These are phyloP conservation scores for Melinopterus prodromus DNA, from an alignment of 2,888 invertebrate genomes.

Conservation along the genomic window DNA sequence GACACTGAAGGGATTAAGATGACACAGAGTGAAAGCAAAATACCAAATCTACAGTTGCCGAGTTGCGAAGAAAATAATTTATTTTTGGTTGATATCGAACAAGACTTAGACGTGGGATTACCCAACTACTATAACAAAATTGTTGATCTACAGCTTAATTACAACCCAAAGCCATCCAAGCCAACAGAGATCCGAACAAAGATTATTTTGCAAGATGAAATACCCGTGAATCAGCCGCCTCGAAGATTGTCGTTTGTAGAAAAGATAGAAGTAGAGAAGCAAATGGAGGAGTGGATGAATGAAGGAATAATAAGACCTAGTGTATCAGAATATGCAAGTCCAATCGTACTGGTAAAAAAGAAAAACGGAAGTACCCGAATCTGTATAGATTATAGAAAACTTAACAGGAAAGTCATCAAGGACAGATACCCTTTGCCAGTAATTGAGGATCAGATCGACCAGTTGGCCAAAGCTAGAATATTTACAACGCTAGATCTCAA, in stretches of 20 bases:
- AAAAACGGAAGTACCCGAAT: conserved; percentile 46
- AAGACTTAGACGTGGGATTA: conserved; percentile 18
- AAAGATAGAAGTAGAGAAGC: conserved; percentile 46
- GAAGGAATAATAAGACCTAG: conserved; percentile 50
- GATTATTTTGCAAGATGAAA: conserved; percentile 49
- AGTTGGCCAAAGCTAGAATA: conserved; percentile 45
- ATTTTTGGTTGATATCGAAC: conserved; percentile 9
- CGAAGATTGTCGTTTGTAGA: conserved; percentile 36
- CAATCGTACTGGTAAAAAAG: conserved; percentile 48
- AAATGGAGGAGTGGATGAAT: conserved; percentile 50
- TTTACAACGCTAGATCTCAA: conserved; percentile 51
- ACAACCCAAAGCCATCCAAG: conserved; percentile 42
- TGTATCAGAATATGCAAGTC: conserved; percentile 52
- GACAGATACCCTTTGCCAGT: conserved; percentile 52
- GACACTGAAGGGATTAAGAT: conserved; percentile 7
- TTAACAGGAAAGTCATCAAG: conserved; percentile 52
- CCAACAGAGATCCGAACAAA: conserved; percentile 36
- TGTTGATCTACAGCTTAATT: conserved; percentile 39
- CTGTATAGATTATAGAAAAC: conserved; percentile 55
- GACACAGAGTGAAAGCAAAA: not conserved
- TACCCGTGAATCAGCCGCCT: conserved; percentile 35
- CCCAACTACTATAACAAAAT: conserved; percentile 31
- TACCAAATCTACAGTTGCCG: not conserved
- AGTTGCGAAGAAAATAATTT: not conserved
- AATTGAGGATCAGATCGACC: conserved; percentile 54